A percentile compares a stretch with the other conserved stretches of the same genome.
Evolutionary conservation across 53 echinoderm and acorn worm species (phyloP).

Genomic region (Astropecten irregularis): DNA sequence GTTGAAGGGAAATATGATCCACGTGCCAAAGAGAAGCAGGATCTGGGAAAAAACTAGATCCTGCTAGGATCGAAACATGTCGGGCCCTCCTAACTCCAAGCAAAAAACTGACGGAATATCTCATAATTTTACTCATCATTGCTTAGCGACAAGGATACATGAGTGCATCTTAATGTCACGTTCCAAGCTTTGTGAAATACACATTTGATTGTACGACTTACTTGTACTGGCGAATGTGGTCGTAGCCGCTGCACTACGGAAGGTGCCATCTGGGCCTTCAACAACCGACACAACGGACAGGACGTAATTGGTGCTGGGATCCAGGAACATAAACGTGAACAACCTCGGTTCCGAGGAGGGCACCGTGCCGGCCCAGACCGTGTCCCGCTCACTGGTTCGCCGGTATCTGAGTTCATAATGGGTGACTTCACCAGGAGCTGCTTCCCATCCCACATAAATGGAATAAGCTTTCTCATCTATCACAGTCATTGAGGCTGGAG

Average conservation of each 20-base stretch:
- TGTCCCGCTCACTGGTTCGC: not conserved
- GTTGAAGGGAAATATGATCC: no score
- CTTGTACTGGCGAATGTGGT: not conserved
- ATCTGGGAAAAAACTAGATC: no score
- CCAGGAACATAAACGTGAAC: not conserved
- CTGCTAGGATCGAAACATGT: no score
- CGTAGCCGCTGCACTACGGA: not conserved
- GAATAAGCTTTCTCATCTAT: not conserved
- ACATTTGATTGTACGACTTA: conserved; percentile 23
- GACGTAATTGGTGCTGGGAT: conserved; percentile 27
- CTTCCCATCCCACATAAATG: not conserved
- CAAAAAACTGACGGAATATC: no score
- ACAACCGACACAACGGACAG: conserved; percentile 10
- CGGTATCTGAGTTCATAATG: conserved; percentile 16
- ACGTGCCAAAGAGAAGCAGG: no score
- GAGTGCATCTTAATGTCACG: no score
- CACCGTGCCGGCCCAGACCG: not conserved
- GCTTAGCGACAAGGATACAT: no score
- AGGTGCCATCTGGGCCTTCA: conserved; percentile 5
- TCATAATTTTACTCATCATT: no score
- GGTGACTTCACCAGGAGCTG: not conserved
- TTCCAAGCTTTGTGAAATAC: no score
- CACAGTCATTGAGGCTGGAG: not conserved
- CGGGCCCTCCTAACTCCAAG: no score
- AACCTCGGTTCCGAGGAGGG: not conserved